Conservation (phyloP, 92 coral and sea anemone genomes). For the Parazoanthus atlanticus region DNA sequence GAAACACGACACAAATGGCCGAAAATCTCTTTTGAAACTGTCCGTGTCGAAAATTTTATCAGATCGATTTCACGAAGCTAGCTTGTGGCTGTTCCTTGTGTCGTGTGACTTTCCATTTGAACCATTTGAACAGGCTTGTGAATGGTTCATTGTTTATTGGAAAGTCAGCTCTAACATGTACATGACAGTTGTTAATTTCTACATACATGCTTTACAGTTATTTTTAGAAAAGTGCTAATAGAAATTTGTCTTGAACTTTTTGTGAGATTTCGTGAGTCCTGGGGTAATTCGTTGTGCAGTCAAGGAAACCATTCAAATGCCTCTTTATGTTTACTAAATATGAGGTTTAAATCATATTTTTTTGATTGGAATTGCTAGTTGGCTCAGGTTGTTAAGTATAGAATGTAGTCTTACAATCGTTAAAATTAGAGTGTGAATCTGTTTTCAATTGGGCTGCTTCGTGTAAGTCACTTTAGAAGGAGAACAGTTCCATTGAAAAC, state of each 20-base stretch:
- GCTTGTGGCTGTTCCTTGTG: neutral
- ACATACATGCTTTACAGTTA: neutral
- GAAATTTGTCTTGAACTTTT: neutral
- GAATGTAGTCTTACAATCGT: neutral
- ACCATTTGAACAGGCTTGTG: neutral
- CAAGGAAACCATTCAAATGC: conserved; percentile 42
- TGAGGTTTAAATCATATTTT: too few species aligned
- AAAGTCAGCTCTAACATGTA: neutral
- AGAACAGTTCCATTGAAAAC: neutral
- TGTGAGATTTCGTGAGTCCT: neutral
- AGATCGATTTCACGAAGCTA: conserved; percentile 1
- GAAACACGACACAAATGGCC: neutral
- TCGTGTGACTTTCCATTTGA: neutral
- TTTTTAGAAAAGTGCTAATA: neutral
- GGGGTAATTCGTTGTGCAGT: neutral
- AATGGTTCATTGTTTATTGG: neutral
- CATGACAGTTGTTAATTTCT: neutral
- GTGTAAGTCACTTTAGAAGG: neutral
- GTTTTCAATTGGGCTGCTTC: neutral
- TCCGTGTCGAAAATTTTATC: neutral
- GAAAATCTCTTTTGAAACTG: neutral
- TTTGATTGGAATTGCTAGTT: neutral
- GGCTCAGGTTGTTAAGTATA: neutral
- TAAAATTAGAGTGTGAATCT: neutral
- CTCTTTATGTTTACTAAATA: neutral